Evolutionary conservation across 2,113 vertebrate genomes (phyloP).

Genomic region (Platichthys stellatus): DNA sequence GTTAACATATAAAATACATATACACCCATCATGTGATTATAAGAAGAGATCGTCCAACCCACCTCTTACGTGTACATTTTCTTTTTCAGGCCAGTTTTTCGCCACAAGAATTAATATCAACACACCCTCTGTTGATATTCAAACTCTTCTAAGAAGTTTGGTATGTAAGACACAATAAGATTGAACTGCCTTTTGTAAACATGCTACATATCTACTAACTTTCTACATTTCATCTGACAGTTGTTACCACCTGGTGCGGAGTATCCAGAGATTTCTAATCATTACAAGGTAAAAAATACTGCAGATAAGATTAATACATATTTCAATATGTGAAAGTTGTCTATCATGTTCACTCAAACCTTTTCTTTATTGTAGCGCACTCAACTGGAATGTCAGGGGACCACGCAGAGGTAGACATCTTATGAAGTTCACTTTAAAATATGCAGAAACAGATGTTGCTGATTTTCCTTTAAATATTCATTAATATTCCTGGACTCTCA

Average conservation of each 20-base stretch:
- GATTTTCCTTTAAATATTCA: background rate
- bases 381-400: conserved; percentile 66
- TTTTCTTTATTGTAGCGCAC: conserved; percentile 40
- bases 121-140: background rate
- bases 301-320: background rate
- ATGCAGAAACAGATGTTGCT: too few relatives aligned
- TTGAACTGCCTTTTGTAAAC: background rate
- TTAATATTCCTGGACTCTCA: background rate
- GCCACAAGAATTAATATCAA: conserved; percentile 35
- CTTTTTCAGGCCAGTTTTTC: conserved; percentile 57
- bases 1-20: too few relatives aligned
- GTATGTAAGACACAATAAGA: conserved; percentile 42
- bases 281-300: conserved; percentile 45
- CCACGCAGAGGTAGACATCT: conserved; percentile 49
- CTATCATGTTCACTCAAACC: background rate
- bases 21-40: too few relatives aligned
- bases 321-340: too few relatives aligned
- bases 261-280: background rate
- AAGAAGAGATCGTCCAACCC: background rate
- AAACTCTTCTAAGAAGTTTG: background rate
- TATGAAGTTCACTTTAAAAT: too few relatives aligned
- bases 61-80: background rate
- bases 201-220: background rate
- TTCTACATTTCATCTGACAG: conserved; percentile 33
- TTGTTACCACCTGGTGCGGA: background rate